These are phyloP conservation scores for Teleiodes luculella DNA, from an alignment of 2,888 invertebrate species.

Conservation along the genomic window DNA sequence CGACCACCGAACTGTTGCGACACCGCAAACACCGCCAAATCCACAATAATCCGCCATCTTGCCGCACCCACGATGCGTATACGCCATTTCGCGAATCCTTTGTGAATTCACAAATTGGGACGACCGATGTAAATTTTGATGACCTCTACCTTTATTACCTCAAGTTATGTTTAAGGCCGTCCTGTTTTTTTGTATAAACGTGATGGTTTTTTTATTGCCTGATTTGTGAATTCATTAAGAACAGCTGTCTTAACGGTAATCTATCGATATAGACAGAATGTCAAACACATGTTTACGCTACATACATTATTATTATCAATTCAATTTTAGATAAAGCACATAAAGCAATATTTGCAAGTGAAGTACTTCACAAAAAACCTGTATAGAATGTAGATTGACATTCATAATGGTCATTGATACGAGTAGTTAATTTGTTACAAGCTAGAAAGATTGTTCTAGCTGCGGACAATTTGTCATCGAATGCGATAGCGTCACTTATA, in stretches of 20 bases:
- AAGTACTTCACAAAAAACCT: conserved; percentile 14
- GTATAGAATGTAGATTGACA: conserved; percentile 1
- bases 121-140: conserved; percentile 66
- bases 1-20: conserved; percentile 38
- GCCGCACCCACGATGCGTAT: conserved; percentile 56
- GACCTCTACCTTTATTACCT: conserved; percentile 67
- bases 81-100: conserved; percentile 58
- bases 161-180: conserved; percentile 65
- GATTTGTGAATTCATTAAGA: conserved; percentile 50
- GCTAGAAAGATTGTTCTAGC: neutral
- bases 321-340: too few relatives aligned
- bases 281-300: conserved; percentile 12
- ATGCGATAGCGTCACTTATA: conserved; percentile 51
- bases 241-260: conserved; percentile 36
- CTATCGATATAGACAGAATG: conserved; percentile 14
- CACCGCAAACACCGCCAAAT: conserved; percentile 38
- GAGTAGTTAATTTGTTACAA: neutral
- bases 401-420: conserved; percentile 3
- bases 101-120: conserved; percentile 63
- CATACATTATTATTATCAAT: too few relatives aligned
- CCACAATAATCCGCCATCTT: conserved; percentile 35
- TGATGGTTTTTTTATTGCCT: conserved; percentile 42
- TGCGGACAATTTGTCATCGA: conserved; percentile 46
- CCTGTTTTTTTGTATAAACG: conserved; percentile 43
- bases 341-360: too few relatives aligned